Base-by-base conservation (phyloP, 2,797 vertebrate genomes). In the Chelidonichthys spinosus region DNA sequence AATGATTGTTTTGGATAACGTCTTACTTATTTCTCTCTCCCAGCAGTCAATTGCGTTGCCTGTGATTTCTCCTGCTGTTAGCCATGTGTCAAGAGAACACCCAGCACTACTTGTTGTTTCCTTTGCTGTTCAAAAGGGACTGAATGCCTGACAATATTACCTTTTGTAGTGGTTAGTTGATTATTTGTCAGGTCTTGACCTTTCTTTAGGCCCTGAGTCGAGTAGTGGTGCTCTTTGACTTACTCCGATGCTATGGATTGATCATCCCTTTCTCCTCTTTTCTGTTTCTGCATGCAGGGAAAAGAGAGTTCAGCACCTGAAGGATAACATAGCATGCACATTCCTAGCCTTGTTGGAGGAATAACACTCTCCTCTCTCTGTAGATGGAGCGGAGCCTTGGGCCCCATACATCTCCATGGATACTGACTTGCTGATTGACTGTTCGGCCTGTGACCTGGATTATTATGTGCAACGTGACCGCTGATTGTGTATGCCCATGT, bases 1-100 rank as follows among this genome's bases (percentile, higher is more conserved):
- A 54, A 7, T 52, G 11, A 8, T 37, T 76, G 32, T 39, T 25
- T 25, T 66, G 25, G 4, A 66, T 49, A 49, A 59, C 64, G 35
- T 7, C n/a, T 43, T 33, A 37, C 5, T 43, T 11, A 46, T 64
- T 52, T 50, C 1, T 6, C n/a, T 52, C 15, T 58, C 15, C 54
- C 55, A 58, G 55, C 36, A 58, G 55, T n/a, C 10, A 18, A 8
- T 14, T 17, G 35, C 5, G 10, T 18, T 33, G 14, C 18, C 0
- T 56, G 39, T 14, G n/a, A 56, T 11, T 44, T 36, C 10, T 7
- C 18, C 18, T 2, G 5, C 6, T 46, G 54, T 46, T 64, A 54
- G 55, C 13, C 11, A 39, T 53, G 40, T 47, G 33, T 54, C 13
- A 8, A 69, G 56, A 61, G 7, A 44, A 35, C 50, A 36, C 43